Evolutionary conservation across 2,888 invertebrate species (phyloP).

Genomic region (Acanthosepion esculentum): DNA sequence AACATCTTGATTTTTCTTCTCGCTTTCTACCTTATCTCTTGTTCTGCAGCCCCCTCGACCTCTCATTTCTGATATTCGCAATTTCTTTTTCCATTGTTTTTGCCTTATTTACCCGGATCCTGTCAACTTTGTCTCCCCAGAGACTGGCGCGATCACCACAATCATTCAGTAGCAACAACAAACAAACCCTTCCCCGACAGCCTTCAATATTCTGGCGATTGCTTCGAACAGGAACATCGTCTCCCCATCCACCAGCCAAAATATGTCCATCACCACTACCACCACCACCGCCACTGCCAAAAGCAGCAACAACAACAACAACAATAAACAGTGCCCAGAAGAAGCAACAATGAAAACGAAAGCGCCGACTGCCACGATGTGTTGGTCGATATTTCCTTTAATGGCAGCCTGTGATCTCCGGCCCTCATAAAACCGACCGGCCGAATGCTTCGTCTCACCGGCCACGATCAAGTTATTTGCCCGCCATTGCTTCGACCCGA

Average conservation of each 20-base stretch:
- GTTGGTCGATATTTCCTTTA: conserved; percentile 18
- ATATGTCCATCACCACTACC: neutral
- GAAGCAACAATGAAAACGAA: neutral
- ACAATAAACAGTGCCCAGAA: neutral
- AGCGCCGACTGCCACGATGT: neutral
- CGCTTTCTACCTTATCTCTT: neutral
- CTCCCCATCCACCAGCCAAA: neutral
- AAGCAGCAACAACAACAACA: neutral
- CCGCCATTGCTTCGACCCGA: neutral
- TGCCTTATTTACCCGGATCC: neutral
- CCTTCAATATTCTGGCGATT: neutral
- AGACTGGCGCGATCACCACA: neutral
- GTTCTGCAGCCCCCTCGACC: neutral
- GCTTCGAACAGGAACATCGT: neutral
- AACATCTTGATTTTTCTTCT: neutral
- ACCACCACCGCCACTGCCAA: neutral
- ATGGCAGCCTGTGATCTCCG: conserved; percentile 8
- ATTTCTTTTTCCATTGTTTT: neutral
- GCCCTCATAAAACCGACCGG: neutral
- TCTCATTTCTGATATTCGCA: neutral
- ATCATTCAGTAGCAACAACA: neutral
- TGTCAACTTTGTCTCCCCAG: neutral
- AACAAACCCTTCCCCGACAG: neutral
- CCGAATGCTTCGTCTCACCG: neutral
- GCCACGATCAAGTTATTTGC: neutral